Base-by-base conservation (phyloP, 2,113 vertebrate species). In the Hyaena hyaena region DNA sequence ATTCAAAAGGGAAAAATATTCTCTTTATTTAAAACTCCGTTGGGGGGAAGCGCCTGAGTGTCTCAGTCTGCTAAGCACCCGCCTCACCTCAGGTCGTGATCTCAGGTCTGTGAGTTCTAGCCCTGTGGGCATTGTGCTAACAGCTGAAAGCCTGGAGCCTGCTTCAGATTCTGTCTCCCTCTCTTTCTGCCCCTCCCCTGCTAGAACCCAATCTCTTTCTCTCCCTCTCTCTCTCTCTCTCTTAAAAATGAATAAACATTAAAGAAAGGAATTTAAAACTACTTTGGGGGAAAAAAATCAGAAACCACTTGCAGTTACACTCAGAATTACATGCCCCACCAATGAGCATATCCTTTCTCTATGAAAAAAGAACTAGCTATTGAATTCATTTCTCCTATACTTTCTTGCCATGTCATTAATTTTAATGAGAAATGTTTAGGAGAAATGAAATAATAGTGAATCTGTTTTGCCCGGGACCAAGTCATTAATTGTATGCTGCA, bases 341-440 rank as follows among this genome's bases (percentile, higher is more conserved):
- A n/a, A 15, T 16, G 19, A 96, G 4, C 83, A 11, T 80, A 71
- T 28, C 33, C 21, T 17, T 94, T 81, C 50, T 74, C 71, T 39
- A 31, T 87, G 58, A 84, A 55, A 93, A 77, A 88, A 48, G 7
- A 65, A 55, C 31, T 79, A 61, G 45, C 58, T 85, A 11, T 55
- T 53, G 35, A 81, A 63, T 91, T 96, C 15, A 87, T 81, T 92
- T 81, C 33, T 81, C 28, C 79, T 82, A 4, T 86, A 7, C n/a
- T 65, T 92, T 53, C 45, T 94, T 65, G 84, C 33, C 24, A 55
- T 83, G 55, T 66, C 74, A 92, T 73, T 71, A 45, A 66, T 50
- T 97, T 94, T 71, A 96, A 73, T 71, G 26, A 73, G 31, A 92
- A 69, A 55, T 48, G 0, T 71, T 88, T 92, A 66, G 55, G 10